Conservation (phyloP, 2,113 vertebrate genomes). For the Platycercus adscitus region DNA sequence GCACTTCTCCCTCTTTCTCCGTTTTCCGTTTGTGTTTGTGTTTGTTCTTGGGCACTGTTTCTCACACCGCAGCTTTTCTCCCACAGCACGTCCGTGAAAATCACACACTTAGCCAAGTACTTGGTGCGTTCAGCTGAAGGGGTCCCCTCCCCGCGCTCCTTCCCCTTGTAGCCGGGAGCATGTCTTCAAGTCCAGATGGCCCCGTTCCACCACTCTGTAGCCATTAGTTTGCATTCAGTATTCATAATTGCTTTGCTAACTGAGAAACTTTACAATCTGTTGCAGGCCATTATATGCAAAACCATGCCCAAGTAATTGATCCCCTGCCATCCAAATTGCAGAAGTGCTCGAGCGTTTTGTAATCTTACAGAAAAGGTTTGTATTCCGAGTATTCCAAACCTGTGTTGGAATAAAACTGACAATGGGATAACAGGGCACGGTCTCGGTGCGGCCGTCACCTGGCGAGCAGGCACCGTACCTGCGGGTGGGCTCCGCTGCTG, state of each 20-base stretch:
- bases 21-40: neutral
- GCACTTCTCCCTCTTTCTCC: neutral
- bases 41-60: neutral
- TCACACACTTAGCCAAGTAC: neutral
- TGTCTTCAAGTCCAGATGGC: slow-evolving; percentile 27
- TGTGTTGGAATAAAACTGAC: slow-evolving; percentile 37
- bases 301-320: slow-evolving; percentile 66
- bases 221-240: slow-evolving; percentile 47
- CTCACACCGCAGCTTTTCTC: neutral
- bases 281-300: slow-evolving; percentile 61
- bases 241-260: slow-evolving; percentile 55
- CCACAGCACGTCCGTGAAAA: neutral
- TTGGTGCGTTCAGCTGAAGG: neutral
- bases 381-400: slow-evolving; percentile 11
- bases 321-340: slow-evolving; percentile 32
- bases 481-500: neutral
- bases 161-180: neutral
- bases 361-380: slow-evolving; percentile 28
- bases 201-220: slow-evolving; percentile 20
- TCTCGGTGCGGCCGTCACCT: rapidly evolving
- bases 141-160: neutral
- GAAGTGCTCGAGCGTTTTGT: neutral
- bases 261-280: slow-evolving; percentile 70
- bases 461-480: neutral
- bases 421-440: neutral